Evolutionary conservation across 53 echinoderm and acorn worm species (phyloP).

Genomic region (Echinarachnius parma): DNA sequence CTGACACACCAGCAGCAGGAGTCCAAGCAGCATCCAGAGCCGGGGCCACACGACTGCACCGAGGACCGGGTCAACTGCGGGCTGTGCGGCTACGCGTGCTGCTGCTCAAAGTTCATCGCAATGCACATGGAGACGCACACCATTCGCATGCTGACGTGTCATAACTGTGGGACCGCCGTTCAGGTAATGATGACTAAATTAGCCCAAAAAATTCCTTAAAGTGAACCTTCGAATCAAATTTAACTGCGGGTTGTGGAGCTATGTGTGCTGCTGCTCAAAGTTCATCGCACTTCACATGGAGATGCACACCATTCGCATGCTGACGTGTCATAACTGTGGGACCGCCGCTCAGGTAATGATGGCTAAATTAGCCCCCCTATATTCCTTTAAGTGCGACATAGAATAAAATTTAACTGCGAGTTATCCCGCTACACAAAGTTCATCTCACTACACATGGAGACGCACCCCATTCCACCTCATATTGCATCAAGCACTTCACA

Average conservation of each 20-base stretch:
- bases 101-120: conserved; percentile 18
- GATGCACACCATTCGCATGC: background rate
- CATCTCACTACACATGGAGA: too few species aligned
- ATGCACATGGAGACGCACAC: conserved; percentile 11
- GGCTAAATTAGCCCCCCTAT: too few species aligned
- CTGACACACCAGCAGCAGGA: too few species aligned
- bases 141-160: background rate
- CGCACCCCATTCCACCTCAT: too few species aligned
- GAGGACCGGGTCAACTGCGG: conserved; percentile 20
- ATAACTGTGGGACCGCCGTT: conserved; percentile 16
- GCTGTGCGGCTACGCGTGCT: conserved; percentile 26
- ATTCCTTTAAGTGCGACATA: too few species aligned
- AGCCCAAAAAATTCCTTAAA: too few species aligned
- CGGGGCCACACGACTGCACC: conserved; percentile 8
- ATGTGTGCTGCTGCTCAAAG: conserved; percentile 24
- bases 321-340: conserved; percentile 10
- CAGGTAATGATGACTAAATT: too few species aligned
- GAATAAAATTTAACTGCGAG: too few species aligned
- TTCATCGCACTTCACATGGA: conserved; percentile 20
- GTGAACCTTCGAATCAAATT: too few species aligned
- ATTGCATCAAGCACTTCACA: too few species aligned
- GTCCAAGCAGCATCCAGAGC: background rate
- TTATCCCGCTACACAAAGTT: too few species aligned
- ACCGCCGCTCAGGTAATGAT: too few species aligned
- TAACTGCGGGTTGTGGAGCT: conserved; percentile 12